Base-by-base conservation (phyloP, 2,888 invertebrate genomes). In the Acronicta leporina region DNA sequence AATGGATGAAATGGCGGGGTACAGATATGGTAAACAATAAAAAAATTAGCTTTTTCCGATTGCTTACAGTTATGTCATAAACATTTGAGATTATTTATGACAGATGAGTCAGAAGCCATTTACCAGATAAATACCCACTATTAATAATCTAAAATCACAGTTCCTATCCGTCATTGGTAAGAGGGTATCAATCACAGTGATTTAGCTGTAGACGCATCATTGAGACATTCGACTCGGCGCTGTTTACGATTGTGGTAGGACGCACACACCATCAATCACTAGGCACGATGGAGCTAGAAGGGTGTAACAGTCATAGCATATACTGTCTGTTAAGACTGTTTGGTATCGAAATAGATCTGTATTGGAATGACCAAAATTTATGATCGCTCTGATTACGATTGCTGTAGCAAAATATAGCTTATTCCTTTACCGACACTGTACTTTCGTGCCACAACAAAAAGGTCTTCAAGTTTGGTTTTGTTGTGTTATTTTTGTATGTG, bases 201-300 rank as follows among this genome's bases (percentile, higher is more conserved):
- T 79, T 79, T 77, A 77, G 63, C 46, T 59, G 51, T 59, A 78
- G 74, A 79, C 77, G 77, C 64, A 70, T 70, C 79, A 76, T 64
- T 68, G 76, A 71, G 74, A 79, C 67, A 64, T 79, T 66, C 67
- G 57, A 60, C 57, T 75, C 66, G 63, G 60, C 55, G 56, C 25
- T 71, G 74, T 67, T 79, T 74, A 63, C 66, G 49, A 50, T 47
- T 54, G 67, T 25, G 67, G 58, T 59, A 41, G 46, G 43, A 35
- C 41, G 54, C 15, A 16, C n/a, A 13, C 55, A 42, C 60, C 60
- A 68, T 69, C 68, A 67, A 68, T 69, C 73, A 69, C 56, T 53
- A 0, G 42, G 44, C 65, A 35, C 38, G 38, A n/a, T n/a, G n/a
- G n/a, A 38, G n/a, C 38, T 8, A 38, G n/a, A 38, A 38, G 38